These are phyloP conservation scores for Camelus dromedarius DNA, from an alignment of 2,113 vertebrate species.

Conservation along the genomic window DNA sequence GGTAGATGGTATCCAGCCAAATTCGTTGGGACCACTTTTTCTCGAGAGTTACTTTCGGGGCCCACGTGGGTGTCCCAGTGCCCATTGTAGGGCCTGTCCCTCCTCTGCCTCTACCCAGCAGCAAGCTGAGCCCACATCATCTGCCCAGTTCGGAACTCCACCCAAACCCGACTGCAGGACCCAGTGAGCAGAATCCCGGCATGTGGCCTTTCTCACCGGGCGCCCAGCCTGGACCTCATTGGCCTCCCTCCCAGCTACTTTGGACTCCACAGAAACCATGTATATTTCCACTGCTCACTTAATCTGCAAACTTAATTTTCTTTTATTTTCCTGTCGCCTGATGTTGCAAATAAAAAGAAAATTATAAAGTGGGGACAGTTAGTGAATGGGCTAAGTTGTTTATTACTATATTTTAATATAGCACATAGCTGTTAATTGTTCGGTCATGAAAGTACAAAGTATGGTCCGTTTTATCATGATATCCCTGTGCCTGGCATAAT, in stretches of 20 bases:
- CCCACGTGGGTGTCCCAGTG: background rate
- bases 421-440: background rate
- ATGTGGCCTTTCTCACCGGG: background rate
- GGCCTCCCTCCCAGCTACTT: background rate
- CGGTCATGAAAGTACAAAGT: background rate
- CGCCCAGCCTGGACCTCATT: background rate
- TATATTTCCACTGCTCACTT: slow-evolving; percentile 62
- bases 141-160: background rate
- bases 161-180: background rate
- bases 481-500: background rate
- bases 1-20: background rate
- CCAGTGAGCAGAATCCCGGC: background rate
- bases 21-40: background rate
- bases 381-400: background rate
- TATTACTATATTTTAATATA: background rate
- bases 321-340: background rate
- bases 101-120: background rate
- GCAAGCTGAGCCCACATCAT: background rate
- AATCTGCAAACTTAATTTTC: slow-evolving; percentile 19
- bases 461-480: background rate
- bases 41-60: background rate
- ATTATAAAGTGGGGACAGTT: background rate
- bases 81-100: background rate
- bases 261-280: slow-evolving; percentile 20
- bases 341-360: slow-evolving; percentile 36